A percentile compares a stretch with the other conserved stretches of the same genome.
phyloP scores from a whole-genome alignment of 2,888 invertebrate genomes.

The Ariolimax columbianus region DNA sequence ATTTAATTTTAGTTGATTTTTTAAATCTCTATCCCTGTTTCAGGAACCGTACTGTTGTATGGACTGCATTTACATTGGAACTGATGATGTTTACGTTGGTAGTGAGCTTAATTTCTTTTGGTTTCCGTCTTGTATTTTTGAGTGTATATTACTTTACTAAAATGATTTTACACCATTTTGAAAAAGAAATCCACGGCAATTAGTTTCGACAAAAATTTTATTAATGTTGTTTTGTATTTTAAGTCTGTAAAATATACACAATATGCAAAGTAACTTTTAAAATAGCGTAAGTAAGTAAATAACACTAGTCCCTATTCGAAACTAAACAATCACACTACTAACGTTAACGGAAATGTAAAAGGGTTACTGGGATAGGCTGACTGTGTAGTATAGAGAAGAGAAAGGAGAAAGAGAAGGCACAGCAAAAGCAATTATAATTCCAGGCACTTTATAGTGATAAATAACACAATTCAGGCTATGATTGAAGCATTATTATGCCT shows the following conservation, averaged over 20 bases:
- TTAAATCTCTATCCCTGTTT: too few species aligned
- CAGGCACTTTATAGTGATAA: not conserved
- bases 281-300: not conserved
- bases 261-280: not conserved
- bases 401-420: slow-evolving; percentile 14
- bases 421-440: not conserved
- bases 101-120: too few species aligned
- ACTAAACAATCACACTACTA: slow-evolving; percentile 34
- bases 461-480: slow-evolving; percentile 11
- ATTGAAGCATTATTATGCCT: not conserved
- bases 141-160: too few species aligned
- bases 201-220: not conserved
- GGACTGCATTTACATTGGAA: too few species aligned
- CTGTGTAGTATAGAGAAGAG: slow-evolving; percentile 38
- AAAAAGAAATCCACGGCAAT: not conserved
- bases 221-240: too few species aligned
- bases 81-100: too few species aligned
- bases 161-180: too few species aligned
- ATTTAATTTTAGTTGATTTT: too few species aligned
- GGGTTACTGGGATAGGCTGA: slow-evolving; percentile 41
- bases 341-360: slow-evolving; percentile 32
- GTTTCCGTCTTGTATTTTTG: too few species aligned
- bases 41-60: too few species aligned
- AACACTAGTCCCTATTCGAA: slow-evolving; percentile 25
- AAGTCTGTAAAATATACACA: not conserved